Percentiles rank a stretch among this genome's conserved stretches.
These are phyloP conservation scores for Buphagus erythrorhynchus DNA, from an alignment of 2,797 vertebrate species.

Conservation along the genomic window DNA sequence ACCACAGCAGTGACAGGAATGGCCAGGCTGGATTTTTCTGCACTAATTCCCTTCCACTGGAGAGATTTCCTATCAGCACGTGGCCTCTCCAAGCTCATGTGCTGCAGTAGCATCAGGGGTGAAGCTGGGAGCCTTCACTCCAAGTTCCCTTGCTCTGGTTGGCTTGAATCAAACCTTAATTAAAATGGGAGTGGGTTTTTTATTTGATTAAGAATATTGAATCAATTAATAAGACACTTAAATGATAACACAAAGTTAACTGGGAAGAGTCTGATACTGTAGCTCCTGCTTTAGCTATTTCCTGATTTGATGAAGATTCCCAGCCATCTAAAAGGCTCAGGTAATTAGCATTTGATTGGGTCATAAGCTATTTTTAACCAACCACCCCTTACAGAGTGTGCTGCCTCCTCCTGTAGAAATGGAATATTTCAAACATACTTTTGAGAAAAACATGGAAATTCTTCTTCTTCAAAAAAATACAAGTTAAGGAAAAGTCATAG, in stretches of 20 bases:
- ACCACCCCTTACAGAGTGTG: background rate
- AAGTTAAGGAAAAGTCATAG: background rate
- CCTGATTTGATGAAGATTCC: background rate
- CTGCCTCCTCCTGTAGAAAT: background rate
- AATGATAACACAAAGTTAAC: background rate
- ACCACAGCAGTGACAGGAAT: background rate
- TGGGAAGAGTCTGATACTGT: background rate
- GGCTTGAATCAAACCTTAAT: background rate
- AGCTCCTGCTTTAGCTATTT: background rate
- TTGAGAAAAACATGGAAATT: background rate
- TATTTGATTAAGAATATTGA: background rate
- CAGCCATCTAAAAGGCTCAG: background rate
- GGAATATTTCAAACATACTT: background rate
- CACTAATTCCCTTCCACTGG: background rate
- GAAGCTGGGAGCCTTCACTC: background rate
- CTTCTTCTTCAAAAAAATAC: fast-evolving
- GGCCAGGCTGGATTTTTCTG: background rate
- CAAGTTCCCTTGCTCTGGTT: background rate
- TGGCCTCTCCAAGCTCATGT: background rate
- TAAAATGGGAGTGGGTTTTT: background rate
- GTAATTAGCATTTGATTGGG: background rate
- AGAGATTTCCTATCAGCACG: background rate
- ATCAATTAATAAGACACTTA: background rate
- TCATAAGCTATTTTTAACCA: background rate
- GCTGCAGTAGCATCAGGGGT: background rate